Percentiles rank a stretch among this genome's conserved stretches.
These are phyloP conservation scores for Propithecus coquereli DNA, from an alignment of 2,113 vertebrate species.

Conservation along the genomic window DNA sequence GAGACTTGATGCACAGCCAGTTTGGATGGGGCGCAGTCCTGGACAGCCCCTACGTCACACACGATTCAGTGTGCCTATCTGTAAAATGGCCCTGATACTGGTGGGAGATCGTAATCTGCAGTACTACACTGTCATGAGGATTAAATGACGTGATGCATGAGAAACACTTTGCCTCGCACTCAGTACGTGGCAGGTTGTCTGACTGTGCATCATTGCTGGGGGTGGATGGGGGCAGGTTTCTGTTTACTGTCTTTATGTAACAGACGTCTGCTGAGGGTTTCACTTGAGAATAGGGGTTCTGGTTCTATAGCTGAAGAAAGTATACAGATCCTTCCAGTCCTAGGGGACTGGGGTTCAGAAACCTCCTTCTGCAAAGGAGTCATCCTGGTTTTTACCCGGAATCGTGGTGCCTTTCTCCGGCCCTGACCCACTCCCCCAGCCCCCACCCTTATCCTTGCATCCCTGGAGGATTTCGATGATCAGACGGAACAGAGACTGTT, in stretches of 20 bases:
- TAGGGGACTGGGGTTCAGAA: neutral
- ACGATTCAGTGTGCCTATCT: neutral
- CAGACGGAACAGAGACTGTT: neutral
- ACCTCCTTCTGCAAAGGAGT: neutral
- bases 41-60: neutral
- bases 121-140: neutral
- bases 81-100: neutral
- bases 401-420: neutral
- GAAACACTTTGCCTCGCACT: neutral
- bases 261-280: neutral
- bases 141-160: neutral
- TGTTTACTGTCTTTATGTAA: neutral
- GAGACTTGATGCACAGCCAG: neutral
- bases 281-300: neutral
- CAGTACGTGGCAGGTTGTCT: neutral
- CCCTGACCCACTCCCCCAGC: neutral
- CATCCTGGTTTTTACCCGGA: neutral
- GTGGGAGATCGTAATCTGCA: neutral
- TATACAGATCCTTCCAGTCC: neutral
- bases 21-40: neutral
- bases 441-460: neutral
- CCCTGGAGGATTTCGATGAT: neutral
- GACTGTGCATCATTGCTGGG: neutral
- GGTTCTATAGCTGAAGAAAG: conserved; percentile 3
- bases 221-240: neutral